Base-by-base conservation (phyloP, 2,113 vertebrate genomes). In the human (Homo sapiens) region DNA sequence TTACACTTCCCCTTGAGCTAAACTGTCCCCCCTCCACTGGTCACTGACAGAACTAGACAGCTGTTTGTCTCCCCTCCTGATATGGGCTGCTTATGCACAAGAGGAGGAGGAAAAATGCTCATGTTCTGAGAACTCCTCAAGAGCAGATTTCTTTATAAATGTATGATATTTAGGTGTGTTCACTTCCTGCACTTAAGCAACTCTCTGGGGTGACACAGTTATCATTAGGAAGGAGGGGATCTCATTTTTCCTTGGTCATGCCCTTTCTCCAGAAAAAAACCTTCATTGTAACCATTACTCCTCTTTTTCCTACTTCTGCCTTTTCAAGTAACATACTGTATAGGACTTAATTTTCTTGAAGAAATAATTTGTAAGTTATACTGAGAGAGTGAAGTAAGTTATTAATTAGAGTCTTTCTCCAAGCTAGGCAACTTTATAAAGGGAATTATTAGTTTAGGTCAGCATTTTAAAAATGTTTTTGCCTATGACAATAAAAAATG, bases 311-410 rank as follows among this genome's bases (percentile, higher is more conserved):
- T 80, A 23, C 27, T 85, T 82, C 38, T 86, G 6, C 35, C 18
- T 93, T 52, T 96, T 88, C 23, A 84, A n/a, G 55, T 90, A 61
- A 38, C 16, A 3, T 90, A 48, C 32, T 70, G 5, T 57, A 5
- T 22, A 81, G 76, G 27, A 61, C 64, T 94, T 94, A 59, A 90
- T 89, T 85, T 96, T 81, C 52, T 40, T 91, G 52, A 88, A 88
- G 43, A 81, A 40, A 22, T 94, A 32, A 35, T 55, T 68, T 90
- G 11, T 83, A 86, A 70, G 61, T 89, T 91, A 59, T 61, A 57
- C 30, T 50, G 76, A 45, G 13, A 43, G 23, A 87, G 50, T 94
- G n/a, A 95, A 97, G 35, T 79, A 78, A 75, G 10, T 64, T 90
- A n/a, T 90, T 70, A 75, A 61, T 79, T 61, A 94, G 83, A 97